Percentiles rank a stretch among this genome's conserved stretches.
phyloP scores from a whole-genome alignment of 1,140 invertebrate species.

The Leptonema lineaticorne region DNA sequence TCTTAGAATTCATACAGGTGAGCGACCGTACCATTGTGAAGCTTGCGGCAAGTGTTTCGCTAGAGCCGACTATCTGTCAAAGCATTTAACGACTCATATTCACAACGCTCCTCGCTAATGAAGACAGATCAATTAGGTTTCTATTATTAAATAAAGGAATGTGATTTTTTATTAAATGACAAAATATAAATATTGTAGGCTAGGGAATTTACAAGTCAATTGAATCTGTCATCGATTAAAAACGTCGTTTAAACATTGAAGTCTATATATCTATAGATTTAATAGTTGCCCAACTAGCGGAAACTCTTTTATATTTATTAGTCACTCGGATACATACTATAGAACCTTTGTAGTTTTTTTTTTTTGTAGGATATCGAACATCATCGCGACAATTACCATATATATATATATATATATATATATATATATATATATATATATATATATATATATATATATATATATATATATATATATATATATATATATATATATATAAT shows the following conservation, averaged over 20 bases:
- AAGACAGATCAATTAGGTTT: background rate
- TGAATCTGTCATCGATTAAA: constrained; percentile 34
- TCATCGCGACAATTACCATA: too few species aligned
- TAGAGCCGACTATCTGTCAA: constrained; percentile 85
- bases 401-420: too few species aligned
- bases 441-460: too few species aligned
- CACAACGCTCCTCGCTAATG: constrained; percentile 61
- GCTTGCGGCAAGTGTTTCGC: constrained; percentile 90
- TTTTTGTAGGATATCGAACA: too few species aligned
- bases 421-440: too few species aligned
- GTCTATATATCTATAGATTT: too few species aligned
- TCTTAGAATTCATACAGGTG: constrained; percentile 82
- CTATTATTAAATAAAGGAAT: constrained; percentile 12
- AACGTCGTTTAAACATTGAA: constrained; percentile 25
- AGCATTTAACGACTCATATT: constrained; percentile 86
- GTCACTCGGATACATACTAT: too few species aligned
- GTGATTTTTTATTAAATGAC: constrained; percentile 31
- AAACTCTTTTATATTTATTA: too few species aligned
- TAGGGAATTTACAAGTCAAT: constrained; percentile 38
- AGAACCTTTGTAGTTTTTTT: too few species aligned
- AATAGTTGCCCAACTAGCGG: too few species aligned
- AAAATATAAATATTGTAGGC: constrained; percentile 21
- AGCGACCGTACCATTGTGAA: constrained; percentile 85
- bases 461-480: too few species aligned
- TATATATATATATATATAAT: too few species aligned